Evolutionary conservation across 2,113 vertebrate species (phyloP).

Genomic region (Pteropus alecto): DNA sequence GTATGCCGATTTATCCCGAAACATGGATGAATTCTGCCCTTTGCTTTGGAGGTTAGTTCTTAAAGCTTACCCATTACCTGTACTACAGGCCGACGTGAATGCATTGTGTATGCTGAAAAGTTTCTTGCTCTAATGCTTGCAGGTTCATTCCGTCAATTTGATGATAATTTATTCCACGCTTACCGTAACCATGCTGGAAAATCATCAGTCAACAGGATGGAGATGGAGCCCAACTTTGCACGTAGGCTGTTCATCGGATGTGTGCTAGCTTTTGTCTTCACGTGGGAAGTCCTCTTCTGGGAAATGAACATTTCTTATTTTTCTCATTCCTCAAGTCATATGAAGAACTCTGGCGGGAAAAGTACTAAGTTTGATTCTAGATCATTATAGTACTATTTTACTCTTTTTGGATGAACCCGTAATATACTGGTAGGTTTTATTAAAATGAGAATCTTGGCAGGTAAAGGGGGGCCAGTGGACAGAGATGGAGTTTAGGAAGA

Average conservation of each 20-base stretch:
- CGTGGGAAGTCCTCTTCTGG: neutral
- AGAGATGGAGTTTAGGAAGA: neutral
- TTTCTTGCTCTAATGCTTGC: neutral
- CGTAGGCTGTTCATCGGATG: fast-evolving
- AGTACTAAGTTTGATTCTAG: neutral
- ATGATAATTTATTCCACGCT: neutral
- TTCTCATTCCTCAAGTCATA: neutral
- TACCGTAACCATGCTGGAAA: neutral
- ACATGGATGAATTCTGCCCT: neutral
- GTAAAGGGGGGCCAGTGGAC: neutral
- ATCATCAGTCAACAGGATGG: neutral
- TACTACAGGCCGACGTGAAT: no score
- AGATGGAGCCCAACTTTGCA: neutral
- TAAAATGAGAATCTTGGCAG: neutral
- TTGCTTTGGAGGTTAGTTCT: neutral
- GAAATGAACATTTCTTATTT: neutral
- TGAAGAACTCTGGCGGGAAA: neutral
- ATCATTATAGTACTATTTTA: neutral
- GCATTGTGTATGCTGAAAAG: neutral
- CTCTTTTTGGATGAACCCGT: neutral
- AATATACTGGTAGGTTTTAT: neutral
- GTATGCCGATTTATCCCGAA: neutral
- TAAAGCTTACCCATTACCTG: fast-evolving
- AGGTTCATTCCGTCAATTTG: neutral
- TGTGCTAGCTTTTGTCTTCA: neutral